A percentile compares a stretch with the other conserved stretches of the same genome.
Conservation (phyloP, 2,888 invertebrate species). For the Athalia cordata region DNA sequence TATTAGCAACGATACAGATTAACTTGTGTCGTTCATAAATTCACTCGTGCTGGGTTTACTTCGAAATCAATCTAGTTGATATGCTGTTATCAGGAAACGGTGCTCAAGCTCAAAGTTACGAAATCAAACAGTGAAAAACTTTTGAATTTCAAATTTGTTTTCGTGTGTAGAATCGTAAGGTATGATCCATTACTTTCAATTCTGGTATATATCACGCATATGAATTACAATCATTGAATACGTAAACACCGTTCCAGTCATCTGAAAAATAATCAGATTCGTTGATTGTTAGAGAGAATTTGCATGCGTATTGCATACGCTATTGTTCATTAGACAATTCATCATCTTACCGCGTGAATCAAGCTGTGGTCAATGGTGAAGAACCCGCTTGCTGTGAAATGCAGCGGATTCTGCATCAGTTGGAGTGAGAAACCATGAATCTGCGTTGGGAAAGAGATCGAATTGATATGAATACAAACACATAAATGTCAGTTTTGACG, state of each 20-base stretch:
- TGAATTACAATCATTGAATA: conserved; percentile 65
- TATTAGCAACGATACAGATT: too few relatives aligned
- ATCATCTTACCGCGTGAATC: conserved; percentile 48
- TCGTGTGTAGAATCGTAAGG: background rate
- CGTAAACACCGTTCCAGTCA: conserved; percentile 60
- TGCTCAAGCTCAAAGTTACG: too few relatives aligned
- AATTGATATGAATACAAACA: too few relatives aligned
- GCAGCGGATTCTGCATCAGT: conserved; percentile 54
- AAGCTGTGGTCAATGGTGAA: conserved; percentile 49
- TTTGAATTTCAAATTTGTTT: conserved; percentile 1
- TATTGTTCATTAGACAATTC: background rate
- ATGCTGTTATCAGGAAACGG: too few relatives aligned
- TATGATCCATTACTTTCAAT: background rate
- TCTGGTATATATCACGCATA: background rate
- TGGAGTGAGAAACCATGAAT: conserved; percentile 53
- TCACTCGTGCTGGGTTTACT: too few relatives aligned
- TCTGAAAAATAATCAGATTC: conserved; percentile 50
- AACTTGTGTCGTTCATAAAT: too few relatives aligned
- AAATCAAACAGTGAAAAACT: too few relatives aligned
- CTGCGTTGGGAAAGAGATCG: background rate
- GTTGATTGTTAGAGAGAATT: background rate
- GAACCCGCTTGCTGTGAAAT: conserved; percentile 52
- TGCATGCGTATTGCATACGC: background rate
- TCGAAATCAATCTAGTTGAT: too few relatives aligned
- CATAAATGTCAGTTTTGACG: background rate